These are phyloP conservation scores for Busseola fusca DNA, from an alignment of 2,888 invertebrate genomes.

Conservation along the genomic window DNA sequence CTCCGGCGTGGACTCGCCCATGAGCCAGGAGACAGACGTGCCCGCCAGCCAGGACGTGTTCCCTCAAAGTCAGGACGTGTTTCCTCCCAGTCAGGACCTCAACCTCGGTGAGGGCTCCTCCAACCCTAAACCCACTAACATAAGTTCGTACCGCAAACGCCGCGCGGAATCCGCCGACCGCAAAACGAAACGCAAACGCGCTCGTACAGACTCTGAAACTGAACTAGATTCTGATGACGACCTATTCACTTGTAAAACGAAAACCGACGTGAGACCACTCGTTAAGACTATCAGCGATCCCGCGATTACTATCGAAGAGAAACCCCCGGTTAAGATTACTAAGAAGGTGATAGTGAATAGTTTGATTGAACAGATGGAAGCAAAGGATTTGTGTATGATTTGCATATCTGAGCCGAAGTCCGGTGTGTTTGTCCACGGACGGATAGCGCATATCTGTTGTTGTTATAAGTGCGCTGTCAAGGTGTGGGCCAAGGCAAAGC, in stretches of 20 bases:
- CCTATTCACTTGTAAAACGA: constrained; percentile 27
- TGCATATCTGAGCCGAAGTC: constrained; percentile 91
- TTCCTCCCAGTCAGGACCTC: constrained; percentile 44
- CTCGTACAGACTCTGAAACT: constrained; percentile 62
- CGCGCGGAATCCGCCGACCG: constrained; percentile 74
- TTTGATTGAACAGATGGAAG: constrained; percentile 71
- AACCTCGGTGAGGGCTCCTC: constrained; percentile 57
- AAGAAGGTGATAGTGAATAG: constrained; percentile 71
- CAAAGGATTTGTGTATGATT: constrained; percentile 88
- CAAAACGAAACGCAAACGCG: constrained; percentile 69
- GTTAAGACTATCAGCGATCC: constrained; percentile 84
- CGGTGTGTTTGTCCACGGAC: constrained; percentile 91
- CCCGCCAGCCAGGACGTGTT: constrained; percentile 58
- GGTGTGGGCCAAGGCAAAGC: constrained; percentile 90
- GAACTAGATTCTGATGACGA: constrained; percentile 66
- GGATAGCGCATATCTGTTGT: constrained; percentile 91
- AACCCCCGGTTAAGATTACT: constrained; percentile 60
- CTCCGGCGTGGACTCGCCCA: constrained; percentile 74
- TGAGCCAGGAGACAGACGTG: constrained; percentile 69
- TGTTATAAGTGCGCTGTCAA: constrained; percentile 92
- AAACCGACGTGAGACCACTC: constrained; percentile 70
- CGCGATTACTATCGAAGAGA: constrained; percentile 73
- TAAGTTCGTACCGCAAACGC: constrained; percentile 63
- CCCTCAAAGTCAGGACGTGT: constrained; percentile 54
- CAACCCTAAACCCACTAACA: constrained; percentile 16